Percentiles rank a stretch among this genome's conserved stretches.
These are phyloP conservation scores for Ochropacha duplaris DNA, from an alignment of 2,888 invertebrate species.

Conservation along the genomic window DNA sequence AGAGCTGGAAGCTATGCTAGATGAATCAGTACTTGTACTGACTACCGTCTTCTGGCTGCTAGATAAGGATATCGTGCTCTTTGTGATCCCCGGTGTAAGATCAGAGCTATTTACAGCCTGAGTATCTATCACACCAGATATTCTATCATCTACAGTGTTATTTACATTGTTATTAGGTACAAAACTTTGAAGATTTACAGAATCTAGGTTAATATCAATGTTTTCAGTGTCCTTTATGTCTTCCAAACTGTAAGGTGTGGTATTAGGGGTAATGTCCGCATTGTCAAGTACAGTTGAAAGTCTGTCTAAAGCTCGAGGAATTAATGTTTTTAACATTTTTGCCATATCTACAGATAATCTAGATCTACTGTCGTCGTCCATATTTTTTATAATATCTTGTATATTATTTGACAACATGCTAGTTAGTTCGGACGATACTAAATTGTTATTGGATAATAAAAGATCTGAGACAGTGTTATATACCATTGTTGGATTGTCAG, in stretches of 20 bases:
- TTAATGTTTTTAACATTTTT: constrained; percentile 75
- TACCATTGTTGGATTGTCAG: constrained; percentile 76
- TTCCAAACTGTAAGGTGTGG: constrained; percentile 78
- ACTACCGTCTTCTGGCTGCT: constrained; percentile 46
- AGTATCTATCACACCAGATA: constrained; percentile 34
- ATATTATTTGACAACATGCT: constrained; percentile 80
- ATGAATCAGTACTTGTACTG: constrained; percentile 19
- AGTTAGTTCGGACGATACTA: constrained; percentile 79
- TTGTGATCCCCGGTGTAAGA: constrained; percentile 32
- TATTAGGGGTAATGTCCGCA: constrained; percentile 60
- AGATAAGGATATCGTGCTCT: constrained; percentile 43
- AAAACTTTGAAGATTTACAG: constrained; percentile 53
- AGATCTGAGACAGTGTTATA: constrained; percentile 78
- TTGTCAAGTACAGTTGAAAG: constrained; percentile 57
- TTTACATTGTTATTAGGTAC: constrained; percentile 57
- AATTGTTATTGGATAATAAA: constrained; percentile 72
- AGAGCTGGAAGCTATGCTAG: constrained; percentile 17
- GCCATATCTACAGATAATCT: constrained; percentile 80
- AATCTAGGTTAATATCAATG: constrained; percentile 47
- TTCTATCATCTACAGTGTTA: constrained; percentile 48
- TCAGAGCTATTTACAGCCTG: constrained; percentile 61
- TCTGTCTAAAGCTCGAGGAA: constrained; percentile 74
- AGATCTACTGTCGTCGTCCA: constrained; percentile 72
- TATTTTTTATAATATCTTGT: constrained; percentile 68
- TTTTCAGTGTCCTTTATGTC: constrained; percentile 75